Evolutionary conservation across 2,113 vertebrate genomes (phyloP).

Genomic region (Sardina pilchardus): DNA sequence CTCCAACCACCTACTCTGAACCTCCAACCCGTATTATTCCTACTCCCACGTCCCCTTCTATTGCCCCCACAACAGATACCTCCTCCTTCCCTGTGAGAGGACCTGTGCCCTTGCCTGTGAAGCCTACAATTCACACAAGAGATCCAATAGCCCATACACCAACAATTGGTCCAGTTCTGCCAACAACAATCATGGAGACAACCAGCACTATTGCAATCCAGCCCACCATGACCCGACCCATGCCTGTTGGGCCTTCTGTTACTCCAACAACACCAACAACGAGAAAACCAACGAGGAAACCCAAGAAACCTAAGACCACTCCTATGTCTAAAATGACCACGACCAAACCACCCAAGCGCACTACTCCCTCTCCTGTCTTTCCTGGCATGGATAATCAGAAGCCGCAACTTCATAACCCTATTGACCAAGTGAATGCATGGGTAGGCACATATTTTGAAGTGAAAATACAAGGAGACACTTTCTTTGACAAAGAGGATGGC

Average conservation of each 20-base stretch:
- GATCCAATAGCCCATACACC: conserved; percentile 87
- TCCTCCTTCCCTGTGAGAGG: conserved; percentile 83
- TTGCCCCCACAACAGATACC: conserved; percentile 85
- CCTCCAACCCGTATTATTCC: conserved; percentile 88
- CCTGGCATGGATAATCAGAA: conserved; percentile 73
- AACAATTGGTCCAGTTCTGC: conserved; percentile 81
- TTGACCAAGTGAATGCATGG: conserved; percentile 88
- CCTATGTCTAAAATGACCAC: conserved; percentile 77
- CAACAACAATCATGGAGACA: conserved; percentile 81
- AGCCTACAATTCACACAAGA: conserved; percentile 85
- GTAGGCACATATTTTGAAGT: conserved; percentile 97
- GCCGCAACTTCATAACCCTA: conserved; percentile 84
- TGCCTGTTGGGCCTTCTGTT: conserved; percentile 79
- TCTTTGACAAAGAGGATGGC: conserved; percentile 92
- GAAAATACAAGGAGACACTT: conserved; percentile 92
- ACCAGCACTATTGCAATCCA: conserved; percentile 77
- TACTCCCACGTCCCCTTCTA: conserved; percentile 86
- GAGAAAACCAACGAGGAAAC: conserved; percentile 77
- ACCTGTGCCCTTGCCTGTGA: conserved; percentile 84
- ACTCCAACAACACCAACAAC: conserved; percentile 77
- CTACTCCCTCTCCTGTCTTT: conserved; percentile 70
- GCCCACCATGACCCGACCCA: conserved; percentile 79
- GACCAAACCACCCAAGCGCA: conserved; percentile 69
- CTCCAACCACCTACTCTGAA: conserved; percentile 82
- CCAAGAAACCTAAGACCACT: conserved; percentile 81